A percentile compares a stretch with the other conserved stretches of the same genome.
Conservation (phyloP, 2,113 vertebrate species). For the Phaethornis superciliosus region DNA sequence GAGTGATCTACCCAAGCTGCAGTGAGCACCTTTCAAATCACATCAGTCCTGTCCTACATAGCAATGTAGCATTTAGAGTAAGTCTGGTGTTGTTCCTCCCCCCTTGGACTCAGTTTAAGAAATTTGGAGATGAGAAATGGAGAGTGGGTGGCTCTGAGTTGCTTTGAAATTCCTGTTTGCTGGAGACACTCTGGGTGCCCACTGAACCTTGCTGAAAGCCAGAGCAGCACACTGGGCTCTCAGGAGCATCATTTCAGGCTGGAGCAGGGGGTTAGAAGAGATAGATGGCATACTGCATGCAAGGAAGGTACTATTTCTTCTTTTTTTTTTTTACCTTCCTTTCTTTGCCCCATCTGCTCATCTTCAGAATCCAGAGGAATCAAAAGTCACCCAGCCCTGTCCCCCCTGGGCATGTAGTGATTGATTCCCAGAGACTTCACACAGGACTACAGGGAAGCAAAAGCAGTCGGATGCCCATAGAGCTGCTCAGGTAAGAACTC, state of each 20-base stretch:
- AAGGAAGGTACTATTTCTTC: background rate
- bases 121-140: background rate
- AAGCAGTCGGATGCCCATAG: background rate
- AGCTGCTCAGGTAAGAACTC: background rate
- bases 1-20: constrained; percentile 1
- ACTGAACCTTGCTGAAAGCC: background rate
- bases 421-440: background rate
- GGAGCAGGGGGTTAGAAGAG: background rate
- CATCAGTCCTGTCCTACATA: background rate
- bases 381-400: background rate
- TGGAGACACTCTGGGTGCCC: background rate
- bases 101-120: background rate
- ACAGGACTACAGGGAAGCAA: fast-evolving
- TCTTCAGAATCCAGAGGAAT: background rate
- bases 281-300: no score
- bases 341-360: background rate
- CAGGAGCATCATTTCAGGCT: background rate
- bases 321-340: background rate
- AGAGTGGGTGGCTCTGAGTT: background rate
- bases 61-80: background rate
- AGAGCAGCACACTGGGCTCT: background rate
- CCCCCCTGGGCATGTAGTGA: background rate
- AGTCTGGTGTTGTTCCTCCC: background rate
- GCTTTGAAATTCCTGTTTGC: background rate
- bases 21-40: background rate